Evolutionary conservation across 2,113 vertebrate genomes (phyloP).

Genomic region (Australoheros scitulus): DNA sequence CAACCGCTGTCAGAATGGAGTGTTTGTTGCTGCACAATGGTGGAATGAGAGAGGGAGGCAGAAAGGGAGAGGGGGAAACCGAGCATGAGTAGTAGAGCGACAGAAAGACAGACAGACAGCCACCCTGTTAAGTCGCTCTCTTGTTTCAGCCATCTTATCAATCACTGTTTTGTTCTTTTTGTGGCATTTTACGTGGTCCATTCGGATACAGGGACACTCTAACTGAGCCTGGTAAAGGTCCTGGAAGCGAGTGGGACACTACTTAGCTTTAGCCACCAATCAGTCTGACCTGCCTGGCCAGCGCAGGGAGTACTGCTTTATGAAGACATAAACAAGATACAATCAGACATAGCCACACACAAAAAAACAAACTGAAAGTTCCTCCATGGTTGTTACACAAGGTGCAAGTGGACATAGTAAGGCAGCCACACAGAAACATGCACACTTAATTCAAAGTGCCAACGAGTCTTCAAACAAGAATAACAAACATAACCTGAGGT

Average conservation of each 20-base stretch:
- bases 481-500: neutral
- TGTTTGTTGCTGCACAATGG: slow-evolving; percentile 75
- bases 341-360: slow-evolving; percentile 15
- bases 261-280: slow-evolving; percentile 52
- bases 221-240: slow-evolving; percentile 63
- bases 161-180: slow-evolving; percentile 80
- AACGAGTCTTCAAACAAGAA: neutral
- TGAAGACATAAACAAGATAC: slow-evolving; percentile 15
- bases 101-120: slow-evolving; percentile 70
- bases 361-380: slow-evolving; percentile 18
- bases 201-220: slow-evolving; percentile 65
- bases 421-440: neutral
- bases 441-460: neutral
- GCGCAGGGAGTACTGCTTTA: slow-evolving; percentile 10
- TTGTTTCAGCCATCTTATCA: slow-evolving; percentile 79
- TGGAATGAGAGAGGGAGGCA: slow-evolving; percentile 52
- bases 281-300: slow-evolving; percentile 40
- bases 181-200: slow-evolving; percentile 69
- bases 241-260: slow-evolving; percentile 55
- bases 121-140: slow-evolving; percentile 71
- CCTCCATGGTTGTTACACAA: neutral
- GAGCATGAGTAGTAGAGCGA: slow-evolving; percentile 63
- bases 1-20: slow-evolving; percentile 72
- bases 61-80: slow-evolving; percentile 37
- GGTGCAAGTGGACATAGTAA: neutral